phyloP scores from a whole-genome alignment of 2,797 vertebrate genomes.

The Leontocebus nigricollis region DNA sequence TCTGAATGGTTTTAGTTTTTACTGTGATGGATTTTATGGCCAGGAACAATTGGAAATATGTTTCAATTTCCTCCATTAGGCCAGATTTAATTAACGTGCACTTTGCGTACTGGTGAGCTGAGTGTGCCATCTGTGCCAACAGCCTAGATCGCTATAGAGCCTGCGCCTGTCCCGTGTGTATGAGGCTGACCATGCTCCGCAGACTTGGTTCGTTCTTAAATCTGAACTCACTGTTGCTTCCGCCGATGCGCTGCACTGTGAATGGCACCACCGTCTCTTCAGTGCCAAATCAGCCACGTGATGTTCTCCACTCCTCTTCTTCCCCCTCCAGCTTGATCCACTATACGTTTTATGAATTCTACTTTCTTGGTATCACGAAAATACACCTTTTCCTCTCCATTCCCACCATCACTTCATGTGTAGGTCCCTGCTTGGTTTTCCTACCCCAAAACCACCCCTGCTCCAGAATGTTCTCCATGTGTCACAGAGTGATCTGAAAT shows the following conservation, averaged over 20 bases:
- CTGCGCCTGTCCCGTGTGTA: fast-evolving
- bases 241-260: fast-evolving
- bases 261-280: fast-evolving
- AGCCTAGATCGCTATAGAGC: fast-evolving
- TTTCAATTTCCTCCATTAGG: not conserved
- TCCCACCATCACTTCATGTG: not conserved
- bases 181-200: fast-evolving
- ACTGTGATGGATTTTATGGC: not conserved
- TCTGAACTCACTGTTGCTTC: fast-evolving
- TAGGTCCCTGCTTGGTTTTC: not conserved
- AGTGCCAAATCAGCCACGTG: fast-evolving
- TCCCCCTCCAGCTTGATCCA: fast-evolving
- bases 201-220: no score
- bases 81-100: not conserved
- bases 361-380: no score
- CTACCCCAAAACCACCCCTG: not conserved
- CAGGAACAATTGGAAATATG: no score
- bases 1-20: not conserved
- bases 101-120: not conserved
- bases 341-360: not conserved
- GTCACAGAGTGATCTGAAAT: not conserved
- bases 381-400: fast-evolving
- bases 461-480: not conserved
- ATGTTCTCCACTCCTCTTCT: fast-evolving
- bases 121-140: not conserved